phyloP scores from a whole-genome alignment of 2,888 invertebrate genomes.

The Cecidostiba fungosa region DNA sequence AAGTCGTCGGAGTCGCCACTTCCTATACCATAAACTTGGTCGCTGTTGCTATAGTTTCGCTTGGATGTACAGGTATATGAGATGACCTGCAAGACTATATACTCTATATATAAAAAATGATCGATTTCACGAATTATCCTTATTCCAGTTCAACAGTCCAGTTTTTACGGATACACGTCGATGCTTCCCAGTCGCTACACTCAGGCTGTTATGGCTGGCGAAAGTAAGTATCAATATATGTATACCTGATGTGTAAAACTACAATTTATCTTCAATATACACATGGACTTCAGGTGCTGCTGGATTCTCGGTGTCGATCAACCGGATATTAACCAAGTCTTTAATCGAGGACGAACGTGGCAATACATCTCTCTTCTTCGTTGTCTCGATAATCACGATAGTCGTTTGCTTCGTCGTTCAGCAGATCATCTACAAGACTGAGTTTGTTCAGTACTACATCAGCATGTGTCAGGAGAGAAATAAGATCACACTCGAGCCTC shows the following conservation, averaged over 20 bases:
- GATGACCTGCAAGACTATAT: not conserved
- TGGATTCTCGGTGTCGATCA: slow-evolving; percentile 92
- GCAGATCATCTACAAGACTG: slow-evolving; percentile 88
- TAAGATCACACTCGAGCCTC: slow-evolving; percentile 91
- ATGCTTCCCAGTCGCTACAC: slow-evolving; percentile 95
- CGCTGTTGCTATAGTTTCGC: slow-evolving; percentile 91
- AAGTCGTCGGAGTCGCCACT: slow-evolving; percentile 88
- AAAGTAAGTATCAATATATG: no score
- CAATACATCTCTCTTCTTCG: slow-evolving; percentile 94
- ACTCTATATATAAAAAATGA: not conserved
- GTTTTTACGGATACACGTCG: slow-evolving; percentile 96
- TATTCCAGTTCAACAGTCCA: slow-evolving; percentile 91
- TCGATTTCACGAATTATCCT: not conserved
- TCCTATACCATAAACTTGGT: slow-evolving; percentile 92
- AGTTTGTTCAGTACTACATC: slow-evolving; percentile 92
- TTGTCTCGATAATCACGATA: slow-evolving; percentile 89
- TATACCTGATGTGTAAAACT: no score
- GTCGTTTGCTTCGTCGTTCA: slow-evolving; percentile 90
- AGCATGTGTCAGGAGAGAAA: slow-evolving; percentile 88
- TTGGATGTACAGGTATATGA: slow-evolving; percentile 89
- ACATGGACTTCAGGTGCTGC: slow-evolving; percentile 85
- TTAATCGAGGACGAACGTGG: slow-evolving; percentile 88
- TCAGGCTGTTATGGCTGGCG: slow-evolving; percentile 97
- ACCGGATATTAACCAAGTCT: slow-evolving; percentile 91
- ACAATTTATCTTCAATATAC: not conserved